Evolutionary conservation across 2,888 invertebrate species (phyloP), one percentile per base, ranked within the genome.

Genomic region (Mythimna lalbum): DNA sequence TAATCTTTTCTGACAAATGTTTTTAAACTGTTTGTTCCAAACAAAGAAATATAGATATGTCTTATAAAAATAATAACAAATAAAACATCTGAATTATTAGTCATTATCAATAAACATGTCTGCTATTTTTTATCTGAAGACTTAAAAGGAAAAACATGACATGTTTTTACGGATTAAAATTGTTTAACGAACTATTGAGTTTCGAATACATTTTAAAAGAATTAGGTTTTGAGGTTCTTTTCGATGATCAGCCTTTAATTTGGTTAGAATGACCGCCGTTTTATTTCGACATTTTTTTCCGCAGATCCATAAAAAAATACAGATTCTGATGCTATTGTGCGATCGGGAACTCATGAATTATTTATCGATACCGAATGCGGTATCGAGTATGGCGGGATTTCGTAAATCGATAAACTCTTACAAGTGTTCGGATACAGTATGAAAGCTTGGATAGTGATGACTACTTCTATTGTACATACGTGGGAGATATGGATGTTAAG

Each of bases 351-450:
- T 92, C 90, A 94, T 95, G 92, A 93, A 95, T 94, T 88, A 94
- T 95, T 93, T 90, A 94, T 92, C 81, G 86, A 87, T 87, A 88
- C 89, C 82, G 88, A 91, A 92, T 93, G 90, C 87, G 90, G 93
- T 92, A 92, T 92, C 90, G 89, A 86, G 92, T 92, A 92, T 91
- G 92, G 91, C 88, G 90, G 90, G 91, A 93, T 94, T 92, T 93
- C 91, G 92, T 90, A 91, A 93, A 91, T 89, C 90, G 91, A 93
- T 93, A 90, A 88, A 88, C 85, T 88, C 88, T 90, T 88, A 90
- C 91, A 90, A 89, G 88, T 89, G 90, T 88, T 86, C 83, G 88
- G 86, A 69, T 89, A 84, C 90, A 87, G 89, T 90, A 84, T 66
- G 63, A 56, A 76, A 73, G 62, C 73, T 63, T 56, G n/a, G 57